A percentile compares a stretch with the other conserved stretches of the same genome.
Conservation (phyloP, 2,797 vertebrate species). For the Anabacerthia variegaticeps region DNA sequence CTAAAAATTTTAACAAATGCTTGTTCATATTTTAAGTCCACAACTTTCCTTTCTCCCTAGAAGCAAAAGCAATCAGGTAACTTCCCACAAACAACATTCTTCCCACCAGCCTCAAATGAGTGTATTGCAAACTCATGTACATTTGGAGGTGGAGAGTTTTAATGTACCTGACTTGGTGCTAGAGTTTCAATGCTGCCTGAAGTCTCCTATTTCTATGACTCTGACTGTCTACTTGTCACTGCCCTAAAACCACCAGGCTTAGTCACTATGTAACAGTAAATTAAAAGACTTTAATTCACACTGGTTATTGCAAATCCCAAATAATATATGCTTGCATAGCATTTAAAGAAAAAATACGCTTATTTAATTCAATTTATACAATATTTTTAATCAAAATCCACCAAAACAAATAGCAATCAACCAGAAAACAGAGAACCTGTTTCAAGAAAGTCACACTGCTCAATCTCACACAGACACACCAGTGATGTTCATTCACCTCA, state of each 20-base stretch:
- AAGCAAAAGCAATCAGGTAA: background rate
- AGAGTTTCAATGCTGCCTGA: background rate
- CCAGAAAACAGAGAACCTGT: background rate
- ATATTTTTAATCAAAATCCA: background rate
- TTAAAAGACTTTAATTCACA: background rate
- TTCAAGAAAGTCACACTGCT: background rate
- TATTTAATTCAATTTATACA: background rate
- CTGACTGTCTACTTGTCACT: background rate
- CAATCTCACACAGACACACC: background rate
- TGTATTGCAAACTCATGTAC: background rate
- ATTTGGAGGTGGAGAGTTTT: background rate
- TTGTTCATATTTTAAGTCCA: background rate
- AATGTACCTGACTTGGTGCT: background rate
- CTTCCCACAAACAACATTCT: background rate
- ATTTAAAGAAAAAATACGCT: background rate
- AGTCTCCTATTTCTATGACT: background rate
- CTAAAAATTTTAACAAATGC: background rate
- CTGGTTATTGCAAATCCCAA: background rate
- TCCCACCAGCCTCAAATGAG: background rate
- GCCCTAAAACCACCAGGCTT: background rate
- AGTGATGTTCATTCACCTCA: background rate
- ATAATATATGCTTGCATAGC: background rate
- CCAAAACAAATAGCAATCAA: background rate
- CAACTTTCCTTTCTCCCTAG: background rate
- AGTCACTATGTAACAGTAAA: background rate